phyloP scores from a whole-genome alignment of 2,113 vertebrate species.

The Zapornia atra region DNA sequence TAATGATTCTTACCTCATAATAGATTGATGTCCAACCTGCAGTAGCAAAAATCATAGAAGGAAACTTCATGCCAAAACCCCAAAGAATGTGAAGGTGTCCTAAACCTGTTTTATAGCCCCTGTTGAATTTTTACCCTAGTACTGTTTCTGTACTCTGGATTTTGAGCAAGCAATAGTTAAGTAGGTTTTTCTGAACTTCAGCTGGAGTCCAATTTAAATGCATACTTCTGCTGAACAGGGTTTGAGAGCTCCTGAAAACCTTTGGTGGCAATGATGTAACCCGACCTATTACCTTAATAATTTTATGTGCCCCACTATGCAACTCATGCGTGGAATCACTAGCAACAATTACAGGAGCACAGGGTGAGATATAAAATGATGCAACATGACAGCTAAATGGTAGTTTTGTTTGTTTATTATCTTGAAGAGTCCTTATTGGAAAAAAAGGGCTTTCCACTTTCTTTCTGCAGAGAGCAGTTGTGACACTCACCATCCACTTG shows the following conservation, averaged over 20 bases:
- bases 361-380: not conserved
- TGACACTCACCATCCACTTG: conserved; percentile 56
- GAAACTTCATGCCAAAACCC: not conserved
- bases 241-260: conserved; percentile 28
- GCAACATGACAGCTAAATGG: conserved; percentile 16
- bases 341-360: conserved; percentile 12
- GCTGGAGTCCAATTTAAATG: not conserved
- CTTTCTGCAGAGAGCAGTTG: conserved; percentile 46
- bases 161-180: not conserved
- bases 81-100: not conserved
- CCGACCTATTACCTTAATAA: conserved; percentile 30
- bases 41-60: not conserved
- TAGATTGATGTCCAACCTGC: not conserved
- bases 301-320: not conserved
- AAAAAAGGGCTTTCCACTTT: conserved; percentile 52
- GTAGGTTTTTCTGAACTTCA: not conserved
- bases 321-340: not conserved
- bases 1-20: not conserved
- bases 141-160: not conserved
- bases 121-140: not conserved
- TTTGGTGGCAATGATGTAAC: not conserved
- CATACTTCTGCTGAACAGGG: not conserved
- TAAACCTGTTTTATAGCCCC: not conserved
- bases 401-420: conserved; percentile 33
- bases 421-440: conserved; percentile 36